phyloP scores from a whole-genome alignment of 2,113 vertebrate species.

The Chaenogobius annularis region DNA sequence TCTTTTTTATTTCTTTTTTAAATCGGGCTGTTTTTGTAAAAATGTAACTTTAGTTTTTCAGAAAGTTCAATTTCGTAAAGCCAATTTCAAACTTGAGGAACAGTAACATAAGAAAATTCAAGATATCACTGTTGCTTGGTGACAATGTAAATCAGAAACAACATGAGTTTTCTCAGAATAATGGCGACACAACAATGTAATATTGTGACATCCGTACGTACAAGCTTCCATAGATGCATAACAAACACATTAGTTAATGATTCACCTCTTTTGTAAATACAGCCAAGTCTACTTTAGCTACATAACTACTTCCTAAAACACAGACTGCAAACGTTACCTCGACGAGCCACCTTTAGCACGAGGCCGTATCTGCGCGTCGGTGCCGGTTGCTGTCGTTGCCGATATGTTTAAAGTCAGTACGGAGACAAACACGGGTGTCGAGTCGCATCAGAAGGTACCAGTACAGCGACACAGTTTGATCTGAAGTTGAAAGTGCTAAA shows the following conservation, averaged over 20 bases:
- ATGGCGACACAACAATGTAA: too few species aligned
- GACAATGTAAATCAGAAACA: too few species aligned
- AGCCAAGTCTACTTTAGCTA: background rate
- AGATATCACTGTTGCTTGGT: too few species aligned
- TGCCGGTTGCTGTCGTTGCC: background rate
- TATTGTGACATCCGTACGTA: too few species aligned
- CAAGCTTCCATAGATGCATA: background rate
- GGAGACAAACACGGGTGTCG: background rate
- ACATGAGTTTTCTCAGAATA: too few species aligned
- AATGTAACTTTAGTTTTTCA: too few species aligned
- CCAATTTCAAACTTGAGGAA: too few species aligned
- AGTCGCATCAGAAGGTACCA: background rate
- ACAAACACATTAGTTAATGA: too few species aligned
- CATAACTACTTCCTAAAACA: background rate
- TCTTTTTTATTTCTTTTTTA: too few species aligned
- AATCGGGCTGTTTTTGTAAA: too few species aligned
- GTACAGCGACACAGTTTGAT: slow-evolving; percentile 5
- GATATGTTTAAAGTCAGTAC: background rate
- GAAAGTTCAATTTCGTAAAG: too few species aligned
- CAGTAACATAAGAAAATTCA: too few species aligned
- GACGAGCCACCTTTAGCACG: background rate
- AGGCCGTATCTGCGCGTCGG: background rate
- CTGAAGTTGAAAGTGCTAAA: slow-evolving; percentile 7
- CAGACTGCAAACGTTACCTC: background rate
- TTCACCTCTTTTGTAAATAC: background rate